phyloP scores from a whole-genome alignment of 1,140 invertebrate genomes.

The Leptopilina boulardi region DNA sequence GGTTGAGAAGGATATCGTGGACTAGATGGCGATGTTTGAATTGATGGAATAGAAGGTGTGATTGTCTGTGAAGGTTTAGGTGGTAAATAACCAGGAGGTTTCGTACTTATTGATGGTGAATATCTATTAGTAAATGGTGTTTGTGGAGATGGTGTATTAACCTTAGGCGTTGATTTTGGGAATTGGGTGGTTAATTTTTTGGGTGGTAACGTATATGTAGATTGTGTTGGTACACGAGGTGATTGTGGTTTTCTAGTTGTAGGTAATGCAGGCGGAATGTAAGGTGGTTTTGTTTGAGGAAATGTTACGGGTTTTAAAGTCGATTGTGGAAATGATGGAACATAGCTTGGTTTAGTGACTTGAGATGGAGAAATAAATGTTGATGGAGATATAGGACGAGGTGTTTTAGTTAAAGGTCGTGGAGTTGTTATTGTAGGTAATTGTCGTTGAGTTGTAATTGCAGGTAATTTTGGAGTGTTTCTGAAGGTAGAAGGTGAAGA shows the following conservation, averaged over 20 bases:
- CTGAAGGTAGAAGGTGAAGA: background rate
- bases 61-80: slow-evolving; percentile 41
- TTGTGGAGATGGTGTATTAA: background rate
- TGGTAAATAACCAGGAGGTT: slow-evolving; percentile 36
- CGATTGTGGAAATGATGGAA: slow-evolving; percentile 11
- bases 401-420: slow-evolving; percentile 3
- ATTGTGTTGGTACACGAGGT: slow-evolving; percentile 18
- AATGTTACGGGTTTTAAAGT: slow-evolving; percentile 29
- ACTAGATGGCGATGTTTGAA: background rate
- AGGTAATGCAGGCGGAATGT: slow-evolving; percentile 37
- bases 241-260: slow-evolving; percentile 30
- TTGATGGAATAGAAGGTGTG: slow-evolving; percentile 36
- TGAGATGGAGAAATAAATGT: slow-evolving; percentile 40
- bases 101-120: background rate
- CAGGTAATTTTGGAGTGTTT: slow-evolving; percentile 31
- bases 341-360: slow-evolving; percentile 35
- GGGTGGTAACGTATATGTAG: background rate
- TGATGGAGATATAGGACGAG: background rate
- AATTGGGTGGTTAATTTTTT: slow-evolving; percentile 42
- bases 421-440: background rate
- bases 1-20: slow-evolving; percentile 31
- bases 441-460: slow-evolving; percentile 36
- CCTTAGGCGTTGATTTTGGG: slow-evolving; percentile 16
- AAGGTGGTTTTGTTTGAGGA: slow-evolving; percentile 43
- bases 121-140: slow-evolving; percentile 18